These are phyloP conservation scores for Prietella phreatophila DNA, from an alignment of 2,113 vertebrate species.

Conservation along the genomic window DNA sequence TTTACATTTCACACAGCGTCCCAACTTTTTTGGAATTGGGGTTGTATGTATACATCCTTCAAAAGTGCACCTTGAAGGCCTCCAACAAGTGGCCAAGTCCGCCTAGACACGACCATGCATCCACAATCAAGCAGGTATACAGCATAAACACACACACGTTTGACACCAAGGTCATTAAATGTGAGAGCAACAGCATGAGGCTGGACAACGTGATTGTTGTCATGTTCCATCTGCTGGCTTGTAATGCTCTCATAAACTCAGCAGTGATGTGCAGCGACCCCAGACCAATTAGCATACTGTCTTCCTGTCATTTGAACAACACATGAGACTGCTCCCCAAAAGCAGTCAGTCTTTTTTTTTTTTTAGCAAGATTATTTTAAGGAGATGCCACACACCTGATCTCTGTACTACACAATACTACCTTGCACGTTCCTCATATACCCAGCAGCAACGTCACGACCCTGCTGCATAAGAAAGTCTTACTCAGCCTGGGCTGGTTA, in stretches of 20 bases:
- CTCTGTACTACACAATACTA: not conserved
- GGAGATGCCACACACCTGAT: too few relatives aligned
- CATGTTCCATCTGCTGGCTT: constrained; percentile 71
- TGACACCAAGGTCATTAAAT: constrained; percentile 68
- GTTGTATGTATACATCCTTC: not conserved
- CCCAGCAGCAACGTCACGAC: not conserved
- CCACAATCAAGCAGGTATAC: constrained; percentile 35
- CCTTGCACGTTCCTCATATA: not conserved
- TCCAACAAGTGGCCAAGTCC: not conserved
- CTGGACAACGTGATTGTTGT: constrained; percentile 64
- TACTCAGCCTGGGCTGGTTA: constrained; percentile 4
- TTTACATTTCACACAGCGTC: too few relatives aligned
- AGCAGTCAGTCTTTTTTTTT: not conserved
- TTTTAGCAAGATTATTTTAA: constrained; percentile 9
- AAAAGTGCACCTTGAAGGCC: not conserved
- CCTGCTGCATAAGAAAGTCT: not conserved
- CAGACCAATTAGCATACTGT: constrained; percentile 31
- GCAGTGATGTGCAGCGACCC: constrained; percentile 61
- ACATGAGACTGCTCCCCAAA: not conserved
- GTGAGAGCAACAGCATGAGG: constrained; percentile 62
- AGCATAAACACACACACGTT: not conserved
- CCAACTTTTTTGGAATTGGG: too few relatives aligned
- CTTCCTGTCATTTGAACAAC: constrained; percentile 9
- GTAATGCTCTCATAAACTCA: constrained; percentile 64
- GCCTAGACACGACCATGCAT: not conserved